These are phyloP conservation scores for Mesodorylaimus sp. DNA, from an alignment of 2,888 invertebrate genomes.

Conservation along the genomic window DNA sequence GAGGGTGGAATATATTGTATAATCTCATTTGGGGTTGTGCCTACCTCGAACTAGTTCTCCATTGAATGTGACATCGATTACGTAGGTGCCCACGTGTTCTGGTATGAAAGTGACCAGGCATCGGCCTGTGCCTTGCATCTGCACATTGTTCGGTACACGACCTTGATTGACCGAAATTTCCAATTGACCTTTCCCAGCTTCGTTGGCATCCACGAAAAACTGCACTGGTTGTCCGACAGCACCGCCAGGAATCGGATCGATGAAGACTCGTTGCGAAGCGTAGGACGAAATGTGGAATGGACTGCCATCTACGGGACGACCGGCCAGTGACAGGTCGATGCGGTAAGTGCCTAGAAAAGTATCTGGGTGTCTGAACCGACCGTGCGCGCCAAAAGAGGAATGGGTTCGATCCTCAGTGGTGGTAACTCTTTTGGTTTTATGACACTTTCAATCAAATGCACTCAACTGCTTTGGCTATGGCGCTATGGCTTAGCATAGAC, in stretches of 20 bases:
- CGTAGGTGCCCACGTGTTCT: constrained; percentile 67
- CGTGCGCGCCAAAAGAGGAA: no score
- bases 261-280: constrained; percentile 75
- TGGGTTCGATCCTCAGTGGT: no score
- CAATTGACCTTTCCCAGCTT: constrained; percentile 93
- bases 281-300: constrained; percentile 83
- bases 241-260: constrained; percentile 78
- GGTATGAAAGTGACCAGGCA: constrained; percentile 68
- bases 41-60: constrained; percentile 77
- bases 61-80: constrained; percentile 85
- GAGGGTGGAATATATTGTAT: no score
- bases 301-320: constrained; percentile 68
- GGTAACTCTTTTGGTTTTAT: no score
- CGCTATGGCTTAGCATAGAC: no score
- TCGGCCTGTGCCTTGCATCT: constrained; percentile 79
- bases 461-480: no score
- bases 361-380: constrained; percentile 11
- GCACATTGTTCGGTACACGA: constrained; percentile 90
- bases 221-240: constrained; percentile 87
- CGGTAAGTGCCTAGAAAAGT: constrained; percentile 48
- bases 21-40: no score
- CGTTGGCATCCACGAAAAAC: constrained; percentile 93
- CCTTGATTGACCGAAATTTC: constrained; percentile 99
- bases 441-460: no score
- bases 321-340: constrained; percentile 70